These are phyloP conservation scores for Motacilla alba DNA, from an alignment of 2,113 vertebrate genomes.

Conservation along the genomic window DNA sequence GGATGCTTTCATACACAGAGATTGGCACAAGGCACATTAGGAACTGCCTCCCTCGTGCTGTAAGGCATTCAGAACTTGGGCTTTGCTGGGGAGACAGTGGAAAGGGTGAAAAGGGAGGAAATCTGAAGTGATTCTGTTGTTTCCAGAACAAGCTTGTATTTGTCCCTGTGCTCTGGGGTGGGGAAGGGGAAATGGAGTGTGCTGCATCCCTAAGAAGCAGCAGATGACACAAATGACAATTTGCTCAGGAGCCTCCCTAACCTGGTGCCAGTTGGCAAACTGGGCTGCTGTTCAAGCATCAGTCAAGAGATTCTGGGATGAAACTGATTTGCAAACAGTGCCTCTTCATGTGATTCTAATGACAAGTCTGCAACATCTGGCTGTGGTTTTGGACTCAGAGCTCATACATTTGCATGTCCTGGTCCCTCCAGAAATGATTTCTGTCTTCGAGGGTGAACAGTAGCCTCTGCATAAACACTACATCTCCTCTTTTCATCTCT, in stretches of 20 bases:
- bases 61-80: rapidly evolving
- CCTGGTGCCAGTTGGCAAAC: not conserved
- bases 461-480: not conserved
- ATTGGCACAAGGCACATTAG: rapidly evolving
- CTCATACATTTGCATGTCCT: not conserved
- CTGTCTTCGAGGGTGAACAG: not conserved
- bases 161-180: rapidly evolving
- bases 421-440: not conserved
- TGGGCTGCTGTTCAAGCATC: not conserved
- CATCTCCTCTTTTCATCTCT: not conserved
- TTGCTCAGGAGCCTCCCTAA: not conserved
- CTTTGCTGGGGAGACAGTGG: not conserved
- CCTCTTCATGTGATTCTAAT: not conserved
- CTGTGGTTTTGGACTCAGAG: not conserved
- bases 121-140: not conserved
- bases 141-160: not conserved
- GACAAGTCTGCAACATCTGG: not conserved
- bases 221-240: rapidly evolving
- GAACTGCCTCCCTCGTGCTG: rapidly evolving
- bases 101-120: not conserved
- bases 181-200: not conserved
- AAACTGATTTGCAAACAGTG: slow-evolving; percentile 14
- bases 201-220: not conserved
- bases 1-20: not conserved
- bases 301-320: not conserved